Evolutionary conservation across 2,888 invertebrate genomes (phyloP).

Genomic region (Polietes domitor): DNA sequence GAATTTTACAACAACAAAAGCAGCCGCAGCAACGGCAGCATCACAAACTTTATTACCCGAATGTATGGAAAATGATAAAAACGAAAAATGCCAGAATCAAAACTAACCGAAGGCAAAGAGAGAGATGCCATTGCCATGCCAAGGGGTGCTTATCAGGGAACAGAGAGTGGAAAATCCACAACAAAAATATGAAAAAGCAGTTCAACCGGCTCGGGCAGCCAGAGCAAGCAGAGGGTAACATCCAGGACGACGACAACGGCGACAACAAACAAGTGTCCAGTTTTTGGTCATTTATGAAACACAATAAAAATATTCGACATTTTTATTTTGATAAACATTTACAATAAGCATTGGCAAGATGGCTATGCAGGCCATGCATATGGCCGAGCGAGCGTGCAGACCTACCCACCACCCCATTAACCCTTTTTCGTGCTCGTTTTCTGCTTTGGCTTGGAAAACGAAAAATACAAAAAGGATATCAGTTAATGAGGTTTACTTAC

Average conservation of each 20-base stretch:
- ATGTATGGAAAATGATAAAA: slow-evolving; percentile 62
- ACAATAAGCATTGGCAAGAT: slow-evolving; percentile 13
- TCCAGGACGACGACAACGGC: neutral
- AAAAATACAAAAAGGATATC: slow-evolving; percentile 70
- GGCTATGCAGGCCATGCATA: slow-evolving; percentile 1
- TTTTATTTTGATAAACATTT: slow-evolving; percentile 49
- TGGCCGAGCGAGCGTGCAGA: neutral
- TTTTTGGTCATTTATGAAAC: slow-evolving; percentile 52
- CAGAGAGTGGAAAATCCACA: neutral
- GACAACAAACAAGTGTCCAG: slow-evolving; percentile 36
- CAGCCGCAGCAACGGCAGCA: neutral
- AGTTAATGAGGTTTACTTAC: slow-evolving; percentile 78
- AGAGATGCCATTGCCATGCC: no score
- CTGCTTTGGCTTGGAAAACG: slow-evolving; percentile 5
- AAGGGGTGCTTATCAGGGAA: no score
- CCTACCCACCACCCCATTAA: neutral
- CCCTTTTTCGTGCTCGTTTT: slow-evolving; percentile 52
- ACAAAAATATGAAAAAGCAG: neutral
- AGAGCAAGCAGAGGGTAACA: neutral
- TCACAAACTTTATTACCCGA: slow-evolving; percentile 45
- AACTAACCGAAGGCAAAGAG: slow-evolving; percentile 29
- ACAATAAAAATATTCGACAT: slow-evolving; percentile 64
- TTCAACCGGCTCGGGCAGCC: neutral
- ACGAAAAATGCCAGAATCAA: slow-evolving; percentile 36
- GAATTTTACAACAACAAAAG: slow-evolving; percentile 71